Base-by-base conservation (phyloP, 1,140 invertebrate genomes). In the Heliconius hewitsoni region DNA sequence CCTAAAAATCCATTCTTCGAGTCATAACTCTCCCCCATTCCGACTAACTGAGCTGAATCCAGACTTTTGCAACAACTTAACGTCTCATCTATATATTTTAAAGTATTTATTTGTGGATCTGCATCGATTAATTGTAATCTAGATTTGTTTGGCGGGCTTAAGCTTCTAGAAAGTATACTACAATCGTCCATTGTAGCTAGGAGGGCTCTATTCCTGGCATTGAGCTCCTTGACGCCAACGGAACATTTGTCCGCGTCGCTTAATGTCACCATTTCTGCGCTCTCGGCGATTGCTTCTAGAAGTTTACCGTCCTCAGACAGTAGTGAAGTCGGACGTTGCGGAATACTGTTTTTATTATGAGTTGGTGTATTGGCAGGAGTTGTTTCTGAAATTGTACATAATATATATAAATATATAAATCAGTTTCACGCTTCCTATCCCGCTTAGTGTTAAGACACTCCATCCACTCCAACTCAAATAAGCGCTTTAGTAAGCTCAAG, bases 31-130 rank as follows among this genome's bases (percentile, higher is more conserved):
- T 94, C 94, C 0, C 93, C 92, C 87, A 95, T 90, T 8, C 94
- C 94, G 2, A 87, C 93, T 27, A 94, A 84, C 76, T 94, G 94
- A 57, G 91, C 88, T 0, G 94, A 95, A 83, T 95, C 94, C 72
- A 95, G 87, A 78, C 94, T 95, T 81, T 95, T 95, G 52, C 93
- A 94, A 80, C 90, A 94, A 83, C 94, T 95, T 42, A 95, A 80
- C 0, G 93, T 95, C 82, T 96, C 95, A 81, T 96, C 95, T 78
- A 96, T 96, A 78, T 95, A 96, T 83, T 95, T 96, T 5, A 96
- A 85, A 23, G 95, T 96, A 70, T 95, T 95, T 52, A 96, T 95
- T 37, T 96, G 96, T n/a, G 95, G 92, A 87, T 96, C 95, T 11
- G 95, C 95, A 81, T 96, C 96, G 81, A 96, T 95, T 74, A 96